Conservation (phyloP, 2,888 invertebrate genomes). For the Agrotis ipsilon region DNA sequence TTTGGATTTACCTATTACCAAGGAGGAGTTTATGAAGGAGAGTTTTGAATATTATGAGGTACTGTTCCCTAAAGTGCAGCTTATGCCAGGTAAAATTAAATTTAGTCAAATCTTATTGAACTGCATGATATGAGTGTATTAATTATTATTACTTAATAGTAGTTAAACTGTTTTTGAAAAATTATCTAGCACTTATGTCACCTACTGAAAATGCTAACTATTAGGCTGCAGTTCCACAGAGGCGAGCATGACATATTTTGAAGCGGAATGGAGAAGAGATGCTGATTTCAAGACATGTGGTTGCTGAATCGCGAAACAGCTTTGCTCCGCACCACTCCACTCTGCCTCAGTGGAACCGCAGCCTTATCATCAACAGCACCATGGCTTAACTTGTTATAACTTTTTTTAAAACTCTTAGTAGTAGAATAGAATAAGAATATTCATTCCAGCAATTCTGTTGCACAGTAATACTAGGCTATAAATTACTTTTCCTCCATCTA, state of each 20-base stretch:
- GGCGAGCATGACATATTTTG: too few relatives aligned
- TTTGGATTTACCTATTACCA: conserved; percentile 92
- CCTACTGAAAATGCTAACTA: not conserved
- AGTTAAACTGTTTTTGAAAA: not conserved
- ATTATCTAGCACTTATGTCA: not conserved
- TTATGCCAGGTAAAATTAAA: conserved; percentile 93
- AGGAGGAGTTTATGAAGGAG: conserved; percentile 92
- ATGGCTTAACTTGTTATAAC: not conserved
- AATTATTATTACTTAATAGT: not conserved
- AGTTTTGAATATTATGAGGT: conserved; percentile 89
- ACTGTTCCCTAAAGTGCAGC: conserved; percentile 91
- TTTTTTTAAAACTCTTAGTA: not conserved
- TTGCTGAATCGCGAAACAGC: too few relatives aligned
- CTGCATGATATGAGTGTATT: conserved; percentile 46
- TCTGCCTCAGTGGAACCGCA: too few relatives aligned
- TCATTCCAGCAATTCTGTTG: not conserved
- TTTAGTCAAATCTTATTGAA: conserved; percentile 46
- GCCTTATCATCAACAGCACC: too few relatives aligned
- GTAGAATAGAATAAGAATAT: not conserved
- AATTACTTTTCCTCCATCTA: not conserved
- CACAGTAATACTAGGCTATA: not conserved
- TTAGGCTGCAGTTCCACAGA: too few relatives aligned
- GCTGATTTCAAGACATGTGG: too few relatives aligned
- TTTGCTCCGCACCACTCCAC: too few relatives aligned
- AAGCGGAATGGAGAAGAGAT: too few relatives aligned